Evolutionary conservation across 2,888 invertebrate species (phyloP), one percentile per base, ranked within the genome.

Genomic region (Drosophila siamana): DNA sequence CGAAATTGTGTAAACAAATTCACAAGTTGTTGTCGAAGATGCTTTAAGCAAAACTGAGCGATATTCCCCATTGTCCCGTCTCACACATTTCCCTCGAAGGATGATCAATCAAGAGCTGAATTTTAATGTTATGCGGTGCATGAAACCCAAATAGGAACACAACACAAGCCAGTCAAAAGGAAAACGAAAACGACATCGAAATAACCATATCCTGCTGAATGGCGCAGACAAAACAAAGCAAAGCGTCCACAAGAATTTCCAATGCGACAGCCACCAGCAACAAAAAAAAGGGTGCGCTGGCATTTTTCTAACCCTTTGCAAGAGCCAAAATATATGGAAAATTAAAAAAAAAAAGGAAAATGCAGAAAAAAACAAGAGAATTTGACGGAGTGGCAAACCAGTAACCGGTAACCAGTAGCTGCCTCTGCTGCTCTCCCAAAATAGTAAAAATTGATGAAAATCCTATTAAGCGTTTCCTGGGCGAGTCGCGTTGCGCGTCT

Each of bases 71-170:
- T 52, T 61, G 47, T 48, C 41, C 33, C 15, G 41, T 19, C 61
- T 55, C 64, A 67, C 50, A 63, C 51, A 43, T 44, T 56, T 47
- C 13, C 46, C 43, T 60, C 15, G 36, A 59, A 63, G 57, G 70
- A 86, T 71, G 86, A 86, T 86, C 86, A 86, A 86, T 86, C 86
- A 86, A 86, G 84, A 76, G 80, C 76, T 82, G 80, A 86, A 86
- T 86, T 86, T 86, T 88, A 86, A 86, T 86, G 82, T 84, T 80
- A 86, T 88, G 80, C 85, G 75, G 78, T 84, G 81, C 81, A 86
- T 83, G 70, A 86, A 86, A 83, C 79, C 86, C 67, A 33, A 77
- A 65, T 62, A 57, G 64, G 63, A 74, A 30, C 30, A 68, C 65
- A 72, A 70, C 64, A 74, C 74, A 77, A 68, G 6, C 56, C 70